Percentiles rank a stretch among this genome's conserved stretches.
Conservation (phyloP, 2,888 invertebrate genomes). For the Nomada ferruginata region DNA sequence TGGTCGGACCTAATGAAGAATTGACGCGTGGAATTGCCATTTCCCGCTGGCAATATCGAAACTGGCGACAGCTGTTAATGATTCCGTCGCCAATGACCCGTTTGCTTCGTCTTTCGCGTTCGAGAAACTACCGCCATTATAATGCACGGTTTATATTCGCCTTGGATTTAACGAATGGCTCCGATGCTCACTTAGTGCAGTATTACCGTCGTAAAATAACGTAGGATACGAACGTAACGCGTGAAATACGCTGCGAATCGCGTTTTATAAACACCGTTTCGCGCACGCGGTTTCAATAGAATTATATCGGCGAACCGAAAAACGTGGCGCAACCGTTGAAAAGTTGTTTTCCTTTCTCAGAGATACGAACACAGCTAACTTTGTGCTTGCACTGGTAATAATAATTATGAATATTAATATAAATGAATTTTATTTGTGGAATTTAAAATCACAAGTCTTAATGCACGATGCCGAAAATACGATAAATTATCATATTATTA, state of each 20-base stretch:
- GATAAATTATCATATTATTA: background rate
- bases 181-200: slow-evolving; percentile 20
- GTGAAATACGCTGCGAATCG: slow-evolving; percentile 13
- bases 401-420: no score
- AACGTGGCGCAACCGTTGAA: background rate
- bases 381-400: no score
- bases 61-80: slow-evolving; percentile 58
- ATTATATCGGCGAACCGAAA: slow-evolving; percentile 1
- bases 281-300: slow-evolving; percentile 20
- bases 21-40: slow-evolving; percentile 31
- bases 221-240: slow-evolving; percentile 9
- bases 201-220: slow-evolving; percentile 34
- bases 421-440: no score
- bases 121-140: slow-evolving; percentile 30
- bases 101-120: slow-evolving; percentile 38
- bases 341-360: background rate
- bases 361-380: no score
- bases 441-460: no score
- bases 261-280: slow-evolving; percentile 21
- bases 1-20: slow-evolving; percentile 42
- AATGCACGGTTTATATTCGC: slow-evolving; percentile 45
- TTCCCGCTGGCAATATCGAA: slow-evolving; percentile 29
- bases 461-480: no score
- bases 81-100: slow-evolving; percentile 43
- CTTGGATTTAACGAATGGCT: slow-evolving; percentile 38